These are phyloP conservation scores for Benthosema pterotum DNA, from an alignment of 2,797 vertebrate genomes.

Conservation along the genomic window DNA sequence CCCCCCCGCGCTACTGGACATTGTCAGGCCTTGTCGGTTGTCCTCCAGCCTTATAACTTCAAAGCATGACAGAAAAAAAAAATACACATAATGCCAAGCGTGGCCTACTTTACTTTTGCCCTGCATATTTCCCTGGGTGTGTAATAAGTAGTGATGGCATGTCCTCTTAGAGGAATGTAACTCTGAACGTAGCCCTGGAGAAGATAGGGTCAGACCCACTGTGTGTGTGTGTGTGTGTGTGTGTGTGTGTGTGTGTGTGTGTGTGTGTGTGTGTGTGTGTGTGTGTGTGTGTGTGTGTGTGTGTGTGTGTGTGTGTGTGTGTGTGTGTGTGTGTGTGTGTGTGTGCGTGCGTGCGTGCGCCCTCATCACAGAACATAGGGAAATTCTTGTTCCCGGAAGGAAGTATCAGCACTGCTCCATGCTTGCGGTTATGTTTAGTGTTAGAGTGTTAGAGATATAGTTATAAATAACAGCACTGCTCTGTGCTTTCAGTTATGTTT, in stretches of 20 bases:
- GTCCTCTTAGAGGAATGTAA: slow-evolving; percentile 71
- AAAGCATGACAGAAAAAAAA: slow-evolving; percentile 44
- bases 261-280: slow-evolving; percentile 7
- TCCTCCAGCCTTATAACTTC: slow-evolving; percentile 53
- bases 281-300: slow-evolving; percentile 4
- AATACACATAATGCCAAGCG: slow-evolving; percentile 58
- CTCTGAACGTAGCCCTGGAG: slow-evolving; percentile 43
- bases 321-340: not conserved
- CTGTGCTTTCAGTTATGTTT: too few relatives aligned
- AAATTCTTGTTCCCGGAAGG: slow-evolving; percentile 1
- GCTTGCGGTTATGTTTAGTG: too few relatives aligned
- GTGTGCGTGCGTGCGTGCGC: too few relatives aligned
- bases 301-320: slow-evolving; percentile 2
- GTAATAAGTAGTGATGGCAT: slow-evolving; percentile 76
- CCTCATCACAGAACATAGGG: not conserved
- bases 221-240: slow-evolving; percentile 5
- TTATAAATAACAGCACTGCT: too few relatives aligned
- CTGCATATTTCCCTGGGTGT: slow-evolving; percentile 47
- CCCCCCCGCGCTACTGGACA: slow-evolving; percentile 45
- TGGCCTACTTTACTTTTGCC: slow-evolving; percentile 68
- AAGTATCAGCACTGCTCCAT: not conserved
- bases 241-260: slow-evolving; percentile 17
- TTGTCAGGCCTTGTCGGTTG: slow-evolving; percentile 54
- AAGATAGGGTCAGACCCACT: slow-evolving; percentile 46
- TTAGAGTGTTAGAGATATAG: too few relatives aligned